Base-by-base conservation (phyloP, 2,113 vertebrate genomes). In the Mirza zaza region DNA sequence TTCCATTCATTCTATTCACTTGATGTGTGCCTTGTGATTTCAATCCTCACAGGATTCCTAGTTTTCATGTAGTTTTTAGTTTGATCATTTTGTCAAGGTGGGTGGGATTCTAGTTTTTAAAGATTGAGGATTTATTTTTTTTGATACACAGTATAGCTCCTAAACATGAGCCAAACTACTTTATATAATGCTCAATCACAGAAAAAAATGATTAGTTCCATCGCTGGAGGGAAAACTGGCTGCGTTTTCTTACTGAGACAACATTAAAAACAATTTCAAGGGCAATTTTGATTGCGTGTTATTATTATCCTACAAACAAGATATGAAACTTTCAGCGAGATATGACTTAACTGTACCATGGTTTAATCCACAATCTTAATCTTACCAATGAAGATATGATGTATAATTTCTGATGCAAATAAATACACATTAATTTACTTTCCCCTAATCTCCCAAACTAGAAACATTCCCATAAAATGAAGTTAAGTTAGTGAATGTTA, bases 231-330 rank as follows among this genome's bases (percentile, higher is more conserved):
- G 86, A 75, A 93, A 94, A 50, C 2, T 57, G 6, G 70, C 23
- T 55, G 20, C 67, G 23, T 52, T 86, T 63, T 88, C n/a, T 94
- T 94, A 77, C 18, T 20, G 32, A 94, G 57, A 86, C 13, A 86
- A 86, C 9, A 52, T 73, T 94, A 79, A 86, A 95, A 92, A 77
- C 15, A 61, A 77, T 93, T 90, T 95, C 79, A 96, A 95, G 76
- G 68, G 2, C 14, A 85, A 80, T 90, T 96, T 96, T 90, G 57
- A 93, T 36, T 39, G 57, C 25, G 83, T 6, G 42, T 50, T 80
- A 79, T 89, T 94, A 80, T 84, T 92, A 87, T 63, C 6, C 4
- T 83, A 86, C 15, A 96, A 94, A 76, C 76, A 96, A 93, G 55
- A 80, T 59, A n/a, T 84, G 14, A 87, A 90, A 77, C 10, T 32